These are phyloP conservation scores for Chiloscyllium punctatum DNA, from an alignment of 2,797 vertebrate species.

Conservation along the genomic window DNA sequence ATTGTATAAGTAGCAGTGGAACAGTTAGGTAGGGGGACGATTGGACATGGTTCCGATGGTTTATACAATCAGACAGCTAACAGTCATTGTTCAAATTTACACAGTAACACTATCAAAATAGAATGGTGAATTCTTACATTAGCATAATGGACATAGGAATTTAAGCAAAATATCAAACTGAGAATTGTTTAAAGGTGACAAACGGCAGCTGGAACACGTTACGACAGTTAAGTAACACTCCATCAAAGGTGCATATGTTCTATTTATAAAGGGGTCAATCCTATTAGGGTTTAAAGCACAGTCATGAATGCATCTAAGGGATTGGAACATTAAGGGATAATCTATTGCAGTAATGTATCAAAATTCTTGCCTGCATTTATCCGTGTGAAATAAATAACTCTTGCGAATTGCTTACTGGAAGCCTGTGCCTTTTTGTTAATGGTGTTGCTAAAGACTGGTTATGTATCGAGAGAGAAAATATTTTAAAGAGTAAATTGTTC, in stretches of 20 bases:
- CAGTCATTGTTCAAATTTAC: neutral
- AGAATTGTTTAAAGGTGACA: neutral
- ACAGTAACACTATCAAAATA: neutral
- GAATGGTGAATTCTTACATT: neutral
- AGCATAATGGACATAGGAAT: neutral
- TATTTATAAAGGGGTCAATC: slow-evolving; percentile 11
- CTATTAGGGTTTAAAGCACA: slow-evolving; percentile 26
- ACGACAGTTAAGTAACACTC: neutral
- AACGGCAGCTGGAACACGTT: neutral
- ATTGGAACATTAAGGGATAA: slow-evolving; percentile 29
- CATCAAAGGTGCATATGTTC: neutral
- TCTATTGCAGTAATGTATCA: slow-evolving; percentile 12
- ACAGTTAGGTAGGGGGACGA: neutral
- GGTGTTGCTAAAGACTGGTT: neutral
- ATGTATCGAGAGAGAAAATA: neutral
- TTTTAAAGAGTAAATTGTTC: neutral
- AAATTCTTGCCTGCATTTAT: neutral
- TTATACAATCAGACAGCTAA: neutral
- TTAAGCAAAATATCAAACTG: neutral
- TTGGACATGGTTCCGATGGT: neutral
- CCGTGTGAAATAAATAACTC: neutral
- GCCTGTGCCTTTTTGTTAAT: neutral
- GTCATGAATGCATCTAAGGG: slow-evolving; percentile 24
- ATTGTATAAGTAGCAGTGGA: neutral
- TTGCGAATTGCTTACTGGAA: neutral